These are phyloP conservation scores for Trichosurus vulpecula DNA, from an alignment of 2,797 vertebrate species.

Conservation along the genomic window DNA sequence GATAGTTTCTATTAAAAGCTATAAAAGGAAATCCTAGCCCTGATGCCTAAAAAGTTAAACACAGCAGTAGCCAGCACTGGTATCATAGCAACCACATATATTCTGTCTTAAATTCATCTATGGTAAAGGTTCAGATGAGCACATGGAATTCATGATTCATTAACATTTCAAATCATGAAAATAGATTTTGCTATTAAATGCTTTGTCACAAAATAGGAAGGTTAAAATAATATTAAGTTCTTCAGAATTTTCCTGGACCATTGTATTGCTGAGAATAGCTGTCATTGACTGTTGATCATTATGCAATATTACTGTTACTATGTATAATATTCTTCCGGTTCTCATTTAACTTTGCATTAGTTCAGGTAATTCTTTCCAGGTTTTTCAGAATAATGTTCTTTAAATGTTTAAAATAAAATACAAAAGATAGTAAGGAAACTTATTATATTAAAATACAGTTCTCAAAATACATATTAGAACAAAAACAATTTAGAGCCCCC, in stretches of 20 bases:
- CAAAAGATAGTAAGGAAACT: too few species aligned
- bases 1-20: not conserved
- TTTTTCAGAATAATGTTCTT: not conserved
- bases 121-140: not conserved
- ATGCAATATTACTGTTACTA: too few species aligned
- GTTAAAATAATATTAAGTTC: not conserved
- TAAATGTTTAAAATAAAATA: too few species aligned
- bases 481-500: too few species aligned
- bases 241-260: too few species aligned
- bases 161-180: not conserved
- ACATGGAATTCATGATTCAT: not conserved
- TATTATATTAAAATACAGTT: too few species aligned
- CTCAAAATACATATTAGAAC: too few species aligned
- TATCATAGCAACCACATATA: not conserved
- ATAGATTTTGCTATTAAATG: not conserved
- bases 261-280: not conserved
- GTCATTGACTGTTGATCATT: too few species aligned
- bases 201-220: not conserved
- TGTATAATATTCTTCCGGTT: too few species aligned
- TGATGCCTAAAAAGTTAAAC: not conserved
- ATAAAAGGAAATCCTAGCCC: not conserved
- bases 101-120: not conserved
- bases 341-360: too few species aligned
- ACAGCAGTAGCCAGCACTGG: not conserved
- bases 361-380: too few species aligned